Base-by-base conservation (phyloP, 1,140 invertebrate species). In the Pogonomyrmex californicus region DNA sequence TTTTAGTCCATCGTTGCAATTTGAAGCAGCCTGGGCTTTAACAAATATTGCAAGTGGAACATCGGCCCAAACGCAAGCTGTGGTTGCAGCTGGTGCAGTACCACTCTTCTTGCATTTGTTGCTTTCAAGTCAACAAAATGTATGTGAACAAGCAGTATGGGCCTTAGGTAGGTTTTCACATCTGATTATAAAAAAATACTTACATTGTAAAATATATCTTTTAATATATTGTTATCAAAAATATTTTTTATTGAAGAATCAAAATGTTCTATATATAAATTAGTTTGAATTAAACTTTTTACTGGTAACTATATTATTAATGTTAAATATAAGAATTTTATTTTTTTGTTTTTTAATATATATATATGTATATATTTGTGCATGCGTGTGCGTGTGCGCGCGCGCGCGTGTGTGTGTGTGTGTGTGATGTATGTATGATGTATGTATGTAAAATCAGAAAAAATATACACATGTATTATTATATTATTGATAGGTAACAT, bases 41-140 rank as follows among this genome's bases (percentile, higher is more conserved):
- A 99, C 99, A 88, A 99, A 99, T 94, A 99, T 99, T 93, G 99
- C 99, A 4, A 99, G 98, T 71, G 99, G 99, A 71, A 99, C 98
- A 63, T 99, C 99, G 0, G 96, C 97, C 90, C 99, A 99, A 96
- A 99, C 99, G 33, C 98, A 99, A 91, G 97, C 99, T 95, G 99
- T 99, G 38, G 99, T 99, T 4, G 96, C 97, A 88, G 98, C 98
- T 63, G 98, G 99, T 91, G 99, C 99, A 78, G 99, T 99, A 62
- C 99, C 99, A 75, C 96, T 98, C 65, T 99, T 99, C 95, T 95
- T 99, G 66, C 96, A 98, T 92, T 96, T 99, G 71, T 96, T 99
- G 30, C 96, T 97, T 93, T 99, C 99, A 47, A 97, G 97, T 71
- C 98, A 99, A 95, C 98, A 99, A 92, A 99, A 99, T 96, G 99